Evolutionary conservation across 1,140 invertebrate species (phyloP), one percentile per base, ranked within the genome.

Genomic region (Meteorus sp.): DNA sequence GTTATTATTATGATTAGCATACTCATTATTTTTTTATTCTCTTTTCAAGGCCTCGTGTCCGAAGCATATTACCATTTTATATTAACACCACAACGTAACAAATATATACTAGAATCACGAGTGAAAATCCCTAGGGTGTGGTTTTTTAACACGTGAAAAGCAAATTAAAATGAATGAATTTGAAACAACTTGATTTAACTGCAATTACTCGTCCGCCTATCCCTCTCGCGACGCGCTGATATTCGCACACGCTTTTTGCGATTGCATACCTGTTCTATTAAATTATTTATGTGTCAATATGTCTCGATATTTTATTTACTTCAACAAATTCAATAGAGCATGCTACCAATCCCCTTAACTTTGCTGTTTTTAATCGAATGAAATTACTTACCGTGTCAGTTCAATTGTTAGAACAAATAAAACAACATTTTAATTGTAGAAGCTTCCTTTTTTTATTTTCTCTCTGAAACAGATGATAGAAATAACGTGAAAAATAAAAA

Each of bases 51-150:
- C 9, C 31, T 47, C 45, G 8, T 20, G 19, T 51, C 33, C 9
- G 11, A 48, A 31, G 50, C 51, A 58, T n/a, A 17, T 35, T 60
- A 47, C 41, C 54, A 47, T 27, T 43, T 58, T 15, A 9, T 27
- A 53, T 55, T 63, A 65, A 68, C 63, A 68, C 64, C 66, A 68
- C 66, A 66, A 75, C 70, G 72, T 76, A 69, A 65, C 51, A 47
- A 69, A 71, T n/a, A n/a, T n/a, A n/a, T n/a, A n/a, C 71, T 76
- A 77, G 76, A 78, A 78, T 75, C 72, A 71, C 59, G 60, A 69
- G 65, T 60, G 61, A 44, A 64, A 67, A 76, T 75, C 72, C 74
- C 75, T 73, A 71, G 73, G 74, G 70, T 7, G 8, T 39, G 8
- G 75, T 75, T 51, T 43, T 29, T 60, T 71, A 75, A 72, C 60